phyloP scores from a whole-genome alignment of 2,797 vertebrate genomes.

The Sebastes hubbsi region DNA sequence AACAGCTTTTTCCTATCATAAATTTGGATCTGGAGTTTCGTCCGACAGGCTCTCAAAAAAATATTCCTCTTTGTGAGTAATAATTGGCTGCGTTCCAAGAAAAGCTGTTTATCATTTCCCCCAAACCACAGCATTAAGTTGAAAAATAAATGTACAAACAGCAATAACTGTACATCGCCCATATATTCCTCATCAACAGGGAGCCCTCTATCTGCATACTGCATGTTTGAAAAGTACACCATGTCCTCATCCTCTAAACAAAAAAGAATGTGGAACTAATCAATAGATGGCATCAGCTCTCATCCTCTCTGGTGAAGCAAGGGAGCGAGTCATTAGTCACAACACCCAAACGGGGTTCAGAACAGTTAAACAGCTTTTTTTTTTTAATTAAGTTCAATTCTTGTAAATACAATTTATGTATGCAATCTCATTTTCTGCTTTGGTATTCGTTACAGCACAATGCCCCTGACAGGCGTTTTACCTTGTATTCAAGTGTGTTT shows the following conservation, averaged over 20 bases:
- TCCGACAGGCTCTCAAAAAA: background rate
- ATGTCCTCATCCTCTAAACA: conserved; percentile 24
- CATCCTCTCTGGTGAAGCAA: background rate
- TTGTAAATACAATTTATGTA: background rate
- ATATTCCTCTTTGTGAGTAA: background rate
- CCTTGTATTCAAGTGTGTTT: background rate
- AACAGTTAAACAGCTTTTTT: background rate
- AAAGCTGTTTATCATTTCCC: background rate
- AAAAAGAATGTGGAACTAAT: conserved; percentile 42
- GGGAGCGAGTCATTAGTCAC: background rate
- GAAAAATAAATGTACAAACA: background rate
- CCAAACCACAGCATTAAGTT: background rate
- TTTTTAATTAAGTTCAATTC: background rate
- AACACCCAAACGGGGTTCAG: background rate
- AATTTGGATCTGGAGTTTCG: conserved; percentile 5
- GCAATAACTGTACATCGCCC: background rate
- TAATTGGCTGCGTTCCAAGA: background rate
- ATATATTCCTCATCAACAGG: background rate
- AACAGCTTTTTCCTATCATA: conserved; percentile 43
- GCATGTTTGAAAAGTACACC: conserved; percentile 12
- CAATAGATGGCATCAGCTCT: conserved; percentile 11
- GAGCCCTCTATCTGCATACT: background rate
- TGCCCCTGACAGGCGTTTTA: background rate
- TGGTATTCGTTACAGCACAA: background rate
- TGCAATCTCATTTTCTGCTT: background rate